Conservation (phyloP, 1,140 invertebrate species). For the Heliconius hewitsoni region DNA sequence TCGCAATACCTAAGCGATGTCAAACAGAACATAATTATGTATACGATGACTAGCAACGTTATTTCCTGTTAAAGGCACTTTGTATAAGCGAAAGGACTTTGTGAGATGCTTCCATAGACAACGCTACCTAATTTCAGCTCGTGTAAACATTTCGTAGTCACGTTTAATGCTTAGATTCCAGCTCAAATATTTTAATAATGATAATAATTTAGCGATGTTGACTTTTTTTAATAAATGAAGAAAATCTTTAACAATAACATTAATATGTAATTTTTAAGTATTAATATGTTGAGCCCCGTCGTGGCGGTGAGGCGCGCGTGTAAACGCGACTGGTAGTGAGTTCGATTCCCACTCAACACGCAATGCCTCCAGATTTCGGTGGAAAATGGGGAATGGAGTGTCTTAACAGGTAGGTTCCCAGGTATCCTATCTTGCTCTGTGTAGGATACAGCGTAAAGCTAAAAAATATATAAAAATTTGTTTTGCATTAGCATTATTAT, state of each 20-base stretch:
- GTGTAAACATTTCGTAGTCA: background rate
- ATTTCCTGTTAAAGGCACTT: slow-evolving; percentile 59
- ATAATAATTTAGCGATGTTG: background rate
- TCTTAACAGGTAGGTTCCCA: background rate
- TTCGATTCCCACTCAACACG: no score
- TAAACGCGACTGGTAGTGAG: no score
- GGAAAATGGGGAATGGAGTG: background rate
- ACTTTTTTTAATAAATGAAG: no score
- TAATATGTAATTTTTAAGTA: no score
- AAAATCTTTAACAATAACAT: no score
- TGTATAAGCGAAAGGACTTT: slow-evolving; percentile 53
- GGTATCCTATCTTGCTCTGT: no score
- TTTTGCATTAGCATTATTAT: no score
- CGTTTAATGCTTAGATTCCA: background rate
- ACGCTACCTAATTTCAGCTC: slow-evolving; percentile 47
- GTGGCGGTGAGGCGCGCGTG: no score
- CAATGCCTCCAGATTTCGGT: no score
- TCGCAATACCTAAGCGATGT: background rate
- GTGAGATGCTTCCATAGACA: slow-evolving; percentile 35
- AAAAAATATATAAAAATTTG: no score
- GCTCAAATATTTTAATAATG: background rate
- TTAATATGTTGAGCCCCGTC: no score
- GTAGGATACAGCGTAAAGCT: background rate
- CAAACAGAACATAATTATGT: slow-evolving; percentile 28
- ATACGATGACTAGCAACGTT: slow-evolving; percentile 32